Conservation (phyloP, 2,113 vertebrate genomes). For the Grantiella picta region DNA sequence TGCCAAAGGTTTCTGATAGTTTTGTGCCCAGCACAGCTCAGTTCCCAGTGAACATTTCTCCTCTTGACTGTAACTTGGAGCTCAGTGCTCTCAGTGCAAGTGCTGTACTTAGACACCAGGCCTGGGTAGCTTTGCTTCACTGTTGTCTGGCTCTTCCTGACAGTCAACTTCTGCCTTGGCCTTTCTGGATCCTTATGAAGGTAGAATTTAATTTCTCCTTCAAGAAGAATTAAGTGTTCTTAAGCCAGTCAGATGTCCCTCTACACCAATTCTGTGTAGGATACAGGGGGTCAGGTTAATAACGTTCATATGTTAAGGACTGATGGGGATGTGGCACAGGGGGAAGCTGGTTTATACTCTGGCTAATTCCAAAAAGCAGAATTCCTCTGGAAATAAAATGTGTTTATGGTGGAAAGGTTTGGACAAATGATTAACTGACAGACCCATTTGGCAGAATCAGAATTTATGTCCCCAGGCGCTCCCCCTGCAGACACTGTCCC, state of each 20-base stretch:
- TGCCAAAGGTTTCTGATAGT: not conserved
- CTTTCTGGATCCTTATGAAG: not conserved
- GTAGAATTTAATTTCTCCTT: not conserved
- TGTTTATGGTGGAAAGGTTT: not conserved
- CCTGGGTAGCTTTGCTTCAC: not conserved
- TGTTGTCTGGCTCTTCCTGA: not conserved
- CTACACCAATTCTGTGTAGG: not conserved
- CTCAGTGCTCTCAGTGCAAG: not conserved
- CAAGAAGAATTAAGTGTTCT: not conserved
- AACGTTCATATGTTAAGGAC: not conserved
- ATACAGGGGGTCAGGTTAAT: not conserved
- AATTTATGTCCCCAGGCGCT: not conserved
- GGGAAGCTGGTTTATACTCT: not conserved
- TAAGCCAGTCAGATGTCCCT: not conserved
- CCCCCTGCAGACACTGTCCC: not conserved
- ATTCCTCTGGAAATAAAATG: not conserved
- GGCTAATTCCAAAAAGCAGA: not conserved
- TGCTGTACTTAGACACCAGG: no score
- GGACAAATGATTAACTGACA: not conserved
- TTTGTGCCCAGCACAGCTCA: not conserved
- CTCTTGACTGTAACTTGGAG: not conserved
- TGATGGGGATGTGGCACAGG: not conserved
- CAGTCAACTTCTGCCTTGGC: not conserved
- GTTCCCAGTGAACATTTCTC: not conserved
- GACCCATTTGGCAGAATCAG: not conserved